These are phyloP conservation scores for Triplophysa rosa DNA, from an alignment of 2,113 vertebrate genomes.

Conservation along the genomic window DNA sequence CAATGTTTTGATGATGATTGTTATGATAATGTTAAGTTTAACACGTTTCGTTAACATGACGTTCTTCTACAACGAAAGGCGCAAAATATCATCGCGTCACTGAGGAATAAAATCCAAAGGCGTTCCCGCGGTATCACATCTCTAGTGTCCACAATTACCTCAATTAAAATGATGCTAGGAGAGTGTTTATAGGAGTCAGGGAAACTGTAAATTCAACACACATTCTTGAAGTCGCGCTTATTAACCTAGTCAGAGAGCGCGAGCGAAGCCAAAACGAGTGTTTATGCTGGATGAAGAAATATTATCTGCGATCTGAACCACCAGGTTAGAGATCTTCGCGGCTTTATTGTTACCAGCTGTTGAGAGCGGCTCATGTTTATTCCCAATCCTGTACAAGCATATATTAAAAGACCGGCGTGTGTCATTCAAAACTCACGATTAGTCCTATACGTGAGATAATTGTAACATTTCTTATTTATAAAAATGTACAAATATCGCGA, in stretches of 20 bases:
- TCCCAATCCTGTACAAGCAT: slow-evolving; percentile 54
- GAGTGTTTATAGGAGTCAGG: slow-evolving; percentile 54
- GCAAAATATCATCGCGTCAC: slow-evolving; percentile 19
- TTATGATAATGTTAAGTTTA: slow-evolving; percentile 8
- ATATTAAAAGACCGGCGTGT: slow-evolving; percentile 50
- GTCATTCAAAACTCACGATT: not conserved
- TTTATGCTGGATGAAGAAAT: slow-evolving; percentile 76
- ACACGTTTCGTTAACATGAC: slow-evolving; percentile 23
- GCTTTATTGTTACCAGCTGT: slow-evolving; percentile 80
- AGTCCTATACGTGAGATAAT: not conserved
- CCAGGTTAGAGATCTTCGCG: slow-evolving; percentile 71
- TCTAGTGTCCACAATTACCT: slow-evolving; percentile 51
- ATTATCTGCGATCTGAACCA: slow-evolving; percentile 74
- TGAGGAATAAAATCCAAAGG: slow-evolving; percentile 20
- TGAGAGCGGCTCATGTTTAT: slow-evolving; percentile 61
- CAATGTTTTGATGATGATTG: not conserved
- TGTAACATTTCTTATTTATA: no score
- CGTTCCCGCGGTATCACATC: slow-evolving; percentile 34
- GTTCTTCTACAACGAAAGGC: slow-evolving; percentile 9
- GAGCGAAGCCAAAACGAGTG: slow-evolving; percentile 59
- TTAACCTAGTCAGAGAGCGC: slow-evolving; percentile 64
- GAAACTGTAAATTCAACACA: slow-evolving; percentile 52
- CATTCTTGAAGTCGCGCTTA: slow-evolving; percentile 64
- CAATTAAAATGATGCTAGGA: slow-evolving; percentile 55
- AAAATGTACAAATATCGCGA: not conserved